Conservation (phyloP, 2,797 vertebrate species). For the Bucorvus abyssinicus region DNA sequence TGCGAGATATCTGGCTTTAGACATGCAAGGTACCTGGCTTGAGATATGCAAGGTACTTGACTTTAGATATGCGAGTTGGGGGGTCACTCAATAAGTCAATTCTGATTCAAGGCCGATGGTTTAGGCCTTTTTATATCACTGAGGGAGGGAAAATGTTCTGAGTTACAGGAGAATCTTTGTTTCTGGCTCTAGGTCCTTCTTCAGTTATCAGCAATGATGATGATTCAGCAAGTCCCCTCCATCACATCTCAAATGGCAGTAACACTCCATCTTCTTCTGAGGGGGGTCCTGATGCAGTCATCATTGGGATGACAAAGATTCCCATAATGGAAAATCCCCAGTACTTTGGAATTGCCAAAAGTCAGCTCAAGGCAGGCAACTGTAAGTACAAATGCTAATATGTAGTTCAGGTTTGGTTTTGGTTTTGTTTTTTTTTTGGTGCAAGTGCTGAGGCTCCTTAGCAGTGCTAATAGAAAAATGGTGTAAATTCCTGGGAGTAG, state of each 20-base stretch:
- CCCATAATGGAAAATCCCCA: conserved; percentile 98
- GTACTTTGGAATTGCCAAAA: conserved; percentile 96
- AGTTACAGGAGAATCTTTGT: conserved; percentile 58
- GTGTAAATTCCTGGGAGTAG: not conserved
- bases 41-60: too few relatives aligned
- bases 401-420: too few relatives aligned
- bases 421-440: too few relatives aligned
- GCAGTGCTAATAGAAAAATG: not conserved
- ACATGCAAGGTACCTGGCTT: too few relatives aligned
- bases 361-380: conserved; percentile 93
- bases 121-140: too few relatives aligned
- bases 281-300: conserved; percentile 92
- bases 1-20: too few relatives aligned
- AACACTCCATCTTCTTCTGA: conserved; percentile 97
- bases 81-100: too few relatives aligned
- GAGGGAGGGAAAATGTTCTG: not conserved
- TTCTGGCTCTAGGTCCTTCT: conserved; percentile 84
- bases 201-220: conserved; percentile 98
- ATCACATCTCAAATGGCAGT: conserved; percentile 97
- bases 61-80: too few relatives aligned
- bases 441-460: conserved; percentile 14
- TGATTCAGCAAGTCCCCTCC: conserved; percentile 95
- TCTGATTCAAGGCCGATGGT: too few relatives aligned
- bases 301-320: conserved; percentile 98
- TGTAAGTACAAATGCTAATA: conserved; percentile 88